Evolutionary conservation across 2,888 invertebrate species (phyloP).

Genomic region (Lysandra bellargus): DNA sequence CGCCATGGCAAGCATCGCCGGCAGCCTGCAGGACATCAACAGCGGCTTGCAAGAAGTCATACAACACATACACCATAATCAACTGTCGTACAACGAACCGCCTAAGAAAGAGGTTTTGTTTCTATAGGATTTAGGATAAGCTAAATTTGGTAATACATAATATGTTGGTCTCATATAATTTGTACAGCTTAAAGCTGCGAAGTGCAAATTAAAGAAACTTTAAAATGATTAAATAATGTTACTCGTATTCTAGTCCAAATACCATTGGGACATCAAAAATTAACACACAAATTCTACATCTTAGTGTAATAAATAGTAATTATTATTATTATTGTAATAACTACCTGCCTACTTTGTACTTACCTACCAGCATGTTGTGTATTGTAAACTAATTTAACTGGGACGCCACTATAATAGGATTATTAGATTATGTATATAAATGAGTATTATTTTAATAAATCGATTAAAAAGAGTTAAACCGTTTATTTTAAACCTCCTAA

Average conservation of each 20-base stretch:
- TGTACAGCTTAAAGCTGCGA: neutral
- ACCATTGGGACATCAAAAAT: no score
- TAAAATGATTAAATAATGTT: neutral
- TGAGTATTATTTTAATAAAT: neutral
- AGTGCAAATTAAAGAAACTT: neutral
- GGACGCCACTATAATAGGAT: no score
- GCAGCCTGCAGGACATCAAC: conserved; percentile 62
- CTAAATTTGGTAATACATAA: neutral
- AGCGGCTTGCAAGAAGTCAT: conserved; percentile 60
- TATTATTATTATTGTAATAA: no score
- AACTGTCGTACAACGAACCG: conserved; percentile 50
- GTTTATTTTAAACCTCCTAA: neutral
- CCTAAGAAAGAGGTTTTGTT: conserved; percentile 53
- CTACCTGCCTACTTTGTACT: no score
- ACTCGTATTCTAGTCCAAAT: no score
- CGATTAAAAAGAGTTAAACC: neutral
- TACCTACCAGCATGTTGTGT: no score
- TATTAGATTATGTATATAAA: neutral
- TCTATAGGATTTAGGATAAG: conserved; percentile 35
- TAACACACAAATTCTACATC: no score
- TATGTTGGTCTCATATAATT: neutral
- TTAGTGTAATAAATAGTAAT: no score
- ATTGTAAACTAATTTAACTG: no score
- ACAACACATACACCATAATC: conserved; percentile 52
- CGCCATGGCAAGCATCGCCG: conserved; percentile 58